phyloP scores from a whole-genome alignment of 35 echinoderm and acorn worm species.

The Lytechinus pictus region DNA sequence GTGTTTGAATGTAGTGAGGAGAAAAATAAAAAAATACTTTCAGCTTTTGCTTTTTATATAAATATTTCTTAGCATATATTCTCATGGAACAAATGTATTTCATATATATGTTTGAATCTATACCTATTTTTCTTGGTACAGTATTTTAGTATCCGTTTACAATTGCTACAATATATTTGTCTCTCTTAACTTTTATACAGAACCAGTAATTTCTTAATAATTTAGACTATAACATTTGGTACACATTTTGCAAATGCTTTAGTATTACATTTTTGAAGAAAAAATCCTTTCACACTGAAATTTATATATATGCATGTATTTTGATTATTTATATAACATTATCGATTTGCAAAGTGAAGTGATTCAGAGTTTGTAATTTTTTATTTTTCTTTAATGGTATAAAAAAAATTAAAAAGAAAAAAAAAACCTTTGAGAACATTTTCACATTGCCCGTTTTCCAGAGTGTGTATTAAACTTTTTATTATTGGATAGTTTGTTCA shows the following conservation, averaged over 20 bases:
- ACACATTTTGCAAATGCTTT: slow-evolving; percentile 59
- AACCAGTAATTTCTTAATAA: slow-evolving; percentile 56
- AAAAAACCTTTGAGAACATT: slow-evolving; percentile 51
- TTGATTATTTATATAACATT: slow-evolving; percentile 55
- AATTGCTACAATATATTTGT: slow-evolving; percentile 53
- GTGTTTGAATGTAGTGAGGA: slow-evolving; percentile 39
- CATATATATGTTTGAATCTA: slow-evolving; percentile 58
- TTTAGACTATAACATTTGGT: slow-evolving; percentile 52
- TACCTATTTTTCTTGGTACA: slow-evolving; percentile 59
- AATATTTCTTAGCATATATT: slow-evolving; percentile 38
- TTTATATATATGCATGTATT: slow-evolving; percentile 60
- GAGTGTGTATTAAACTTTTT: slow-evolving; percentile 51
- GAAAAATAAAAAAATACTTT: slow-evolving; percentile 8
- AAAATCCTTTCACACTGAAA: slow-evolving; percentile 56
- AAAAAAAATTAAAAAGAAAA: slow-evolving; percentile 47
- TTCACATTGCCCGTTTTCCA: slow-evolving; percentile 56
- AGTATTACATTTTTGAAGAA: slow-evolving; percentile 57
- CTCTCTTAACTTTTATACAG: slow-evolving; percentile 54
- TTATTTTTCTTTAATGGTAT: slow-evolving; percentile 58
- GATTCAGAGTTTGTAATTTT: slow-evolving; percentile 59
- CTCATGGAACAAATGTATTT: slow-evolving; percentile 56
- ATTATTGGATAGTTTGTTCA: slow-evolving; percentile 55
- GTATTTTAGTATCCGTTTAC: slow-evolving; percentile 52
- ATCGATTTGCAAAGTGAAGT: slow-evolving; percentile 39
- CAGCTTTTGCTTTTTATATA: slow-evolving; percentile 52